Percentiles rank a stretch among this genome's conserved stretches.
These are phyloP conservation scores for Cheilosia soror DNA, from an alignment of 2,888 invertebrate species.

Conservation along the genomic window DNA sequence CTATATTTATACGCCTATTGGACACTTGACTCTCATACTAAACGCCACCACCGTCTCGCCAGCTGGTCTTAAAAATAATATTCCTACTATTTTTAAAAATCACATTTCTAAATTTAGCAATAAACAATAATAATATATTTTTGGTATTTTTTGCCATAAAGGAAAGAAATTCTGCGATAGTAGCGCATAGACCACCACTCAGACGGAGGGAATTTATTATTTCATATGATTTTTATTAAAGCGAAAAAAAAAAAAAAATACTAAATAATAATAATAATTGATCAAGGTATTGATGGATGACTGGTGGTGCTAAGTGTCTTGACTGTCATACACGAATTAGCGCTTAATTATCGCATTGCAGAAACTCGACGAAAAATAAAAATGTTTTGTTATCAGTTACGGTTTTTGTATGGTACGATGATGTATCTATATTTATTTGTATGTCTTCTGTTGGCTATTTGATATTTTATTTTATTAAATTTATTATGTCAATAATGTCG, in stretches of 20 bases:
- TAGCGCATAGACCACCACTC: background rate
- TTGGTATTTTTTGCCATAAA: conserved; percentile 19
- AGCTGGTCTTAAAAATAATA: conserved; percentile 32
- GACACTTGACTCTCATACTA: conserved; percentile 43
- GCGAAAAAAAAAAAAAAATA: background rate
- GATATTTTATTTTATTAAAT: conserved; percentile 42
- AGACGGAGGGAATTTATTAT: background rate
- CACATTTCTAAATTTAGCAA: conserved; percentile 55
- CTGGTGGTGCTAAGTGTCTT: conserved; percentile 25
- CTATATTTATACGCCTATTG: conserved; percentile 62
- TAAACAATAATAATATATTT: conserved; percentile 28
- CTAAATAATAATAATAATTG: background rate
- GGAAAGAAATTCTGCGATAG: conserved; percentile 12
- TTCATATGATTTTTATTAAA: conserved; percentile 6
- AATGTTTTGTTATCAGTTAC: conserved; percentile 34
- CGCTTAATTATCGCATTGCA: conserved; percentile 46
- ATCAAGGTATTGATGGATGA: conserved; percentile 24
- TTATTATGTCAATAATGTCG: conserved; percentile 52
- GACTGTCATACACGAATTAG: conserved; percentile 37
- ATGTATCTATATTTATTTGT: background rate
- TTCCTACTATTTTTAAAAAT: conserved; percentile 50
- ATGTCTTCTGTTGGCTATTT: conserved; percentile 22
- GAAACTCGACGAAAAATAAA: conserved; percentile 23
- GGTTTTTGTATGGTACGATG: background rate
- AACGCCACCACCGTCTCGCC: conserved; percentile 19